Evolutionary conservation across 2,797 vertebrate genomes (phyloP), one percentile per base, ranked within the genome.

Genomic region (Enteromius radiatus): DNA sequence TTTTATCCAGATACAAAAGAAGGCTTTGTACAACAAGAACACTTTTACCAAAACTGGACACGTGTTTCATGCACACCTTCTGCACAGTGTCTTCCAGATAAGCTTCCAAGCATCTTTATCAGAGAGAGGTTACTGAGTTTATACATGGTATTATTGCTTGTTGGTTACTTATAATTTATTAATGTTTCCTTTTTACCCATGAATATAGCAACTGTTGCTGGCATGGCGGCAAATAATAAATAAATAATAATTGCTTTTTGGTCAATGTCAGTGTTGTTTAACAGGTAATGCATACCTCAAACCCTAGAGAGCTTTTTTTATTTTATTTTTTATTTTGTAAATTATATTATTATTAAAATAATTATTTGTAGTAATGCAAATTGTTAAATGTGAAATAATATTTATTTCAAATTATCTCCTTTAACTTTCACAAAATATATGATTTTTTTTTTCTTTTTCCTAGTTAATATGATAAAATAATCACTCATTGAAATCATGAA

Each of bases 111-210:
- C 80, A 76, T 67, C 61, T 68, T 75, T 82, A 75, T 75, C 45
- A 84, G 75, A 43, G 78, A 54, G 63, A 80, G 49, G 78, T 87
- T 83, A 83, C 76, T 76, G 81, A 78, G 54, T 49, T 45, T 74
- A 41, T 76, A 45, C 70, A 43, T 61, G 36, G 45, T 38, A 80
- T 68, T 45, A 68, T 69, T 47, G 17, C 43, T 1, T 12, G 80
- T 84, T 82, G 36, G 47, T 64, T 80, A 28, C 4, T 4, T 36
- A 36, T 5, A 36, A 36, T 5, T 36, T 36, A 5, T 4, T 4
- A 36, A 3, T 36, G 33, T 36, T 36, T 36, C 33, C 33, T 36
- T 5, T 36, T 36, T 2, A n/a, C n/a, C 33, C 33, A 36, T 36
- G 33, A 36, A 36, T 36, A 36, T 36, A 36, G 33, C 33, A 4